Base-by-base conservation (phyloP, 2,888 invertebrate genomes). In the Heteromyza rotundicornis region DNA sequence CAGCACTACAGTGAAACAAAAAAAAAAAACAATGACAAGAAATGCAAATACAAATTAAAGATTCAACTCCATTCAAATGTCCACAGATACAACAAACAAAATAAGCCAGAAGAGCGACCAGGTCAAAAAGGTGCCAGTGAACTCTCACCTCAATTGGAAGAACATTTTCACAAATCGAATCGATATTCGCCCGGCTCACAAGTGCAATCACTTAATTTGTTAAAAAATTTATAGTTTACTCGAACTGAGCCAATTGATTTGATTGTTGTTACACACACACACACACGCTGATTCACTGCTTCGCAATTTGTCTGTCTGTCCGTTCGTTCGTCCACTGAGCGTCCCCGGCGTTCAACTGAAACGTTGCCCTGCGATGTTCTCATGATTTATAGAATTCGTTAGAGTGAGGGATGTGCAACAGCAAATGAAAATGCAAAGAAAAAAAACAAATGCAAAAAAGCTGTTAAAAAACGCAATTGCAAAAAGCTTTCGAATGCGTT, bases 91-190 rank as follows among this genome's bases (percentile, higher is more conserved):
- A 57, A 19, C 40, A 44, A 51, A 27, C 32, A 44, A 27, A 56
- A 24, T 56, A 47, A 56, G 47, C 24, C 47, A 44, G n/a, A 56
- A 27, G 22, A 22, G 55, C 40, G 17, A 20, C 22, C n/a, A 51
- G 24, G 27, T 20, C 40, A 55, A 55, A 20, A 20, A 24, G 7
- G 19, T 55, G 36, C 12, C 40, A 44, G 7, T 57, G 27, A 2
- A 19, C 35, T 35, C 58, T 63, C 47, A 63, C 63, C 57, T 63
- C 44, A 57, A 59, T 51, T 52, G 56, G 17, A 51, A 51, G 14
- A 63, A 52, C 63, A 63, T 63, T 22, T 40, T 40, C 14, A 16
- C 24, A 5, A 14, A 2, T 14, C 17, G 16, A 17, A 2, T 27
- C 17, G 22, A 17, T 47, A 14, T 27, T 27, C 32, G 12, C 32